Evolutionary conservation across 1,140 invertebrate species (phyloP), one percentile per base, ranked within the genome.

Genomic region (Danaus plexippus): DNA sequence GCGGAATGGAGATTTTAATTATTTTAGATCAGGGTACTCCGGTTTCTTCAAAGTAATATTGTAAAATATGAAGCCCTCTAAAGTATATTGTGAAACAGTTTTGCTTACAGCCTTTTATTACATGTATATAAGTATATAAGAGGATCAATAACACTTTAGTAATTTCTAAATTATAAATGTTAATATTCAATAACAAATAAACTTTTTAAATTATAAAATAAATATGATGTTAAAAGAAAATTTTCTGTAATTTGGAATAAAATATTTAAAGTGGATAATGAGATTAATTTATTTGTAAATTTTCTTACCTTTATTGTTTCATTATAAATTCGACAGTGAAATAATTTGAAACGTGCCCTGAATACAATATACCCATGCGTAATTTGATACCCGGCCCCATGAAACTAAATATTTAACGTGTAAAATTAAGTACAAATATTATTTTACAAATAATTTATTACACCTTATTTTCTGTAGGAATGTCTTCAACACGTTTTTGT

Each of bases 331-430:
- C 50, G 43, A 40, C 47, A 22, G 47, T 41, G 61, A 64, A 62
- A 66, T 70, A 64, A 73, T 63, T 63, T 60, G 32, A 56, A 60
- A 67, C 64, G 67, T 70, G 67, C 64, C 67, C 57, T 41, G 65
- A 61, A 65, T 63, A 54, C 59, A 43, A 47, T 48, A 64, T 54
- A 43, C 56, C 52, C 45, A 51, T 62, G 51, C 55, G 63, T 68
- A 66, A 71, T 58, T 55, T 54, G 61, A 66, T 59, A 58, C 54
- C 9, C 41, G n/a, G 50, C 49, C n/a, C 54, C 32, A 47, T 50
- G 63, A 55, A 61, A 64, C 55, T 51, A 46, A 52, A 60, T 45
- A 32, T 32, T 32, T 32, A 32, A 32, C 22, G 22, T 4, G 22
- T 50, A 56, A 56, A 50, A 56, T 47, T 56, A 32, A 32, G 22